Percentiles rank a stretch among this genome's conserved stretches.
phyloP scores from a whole-genome alignment of 2,113 vertebrate genomes.

The Tiliqua scincoides region DNA sequence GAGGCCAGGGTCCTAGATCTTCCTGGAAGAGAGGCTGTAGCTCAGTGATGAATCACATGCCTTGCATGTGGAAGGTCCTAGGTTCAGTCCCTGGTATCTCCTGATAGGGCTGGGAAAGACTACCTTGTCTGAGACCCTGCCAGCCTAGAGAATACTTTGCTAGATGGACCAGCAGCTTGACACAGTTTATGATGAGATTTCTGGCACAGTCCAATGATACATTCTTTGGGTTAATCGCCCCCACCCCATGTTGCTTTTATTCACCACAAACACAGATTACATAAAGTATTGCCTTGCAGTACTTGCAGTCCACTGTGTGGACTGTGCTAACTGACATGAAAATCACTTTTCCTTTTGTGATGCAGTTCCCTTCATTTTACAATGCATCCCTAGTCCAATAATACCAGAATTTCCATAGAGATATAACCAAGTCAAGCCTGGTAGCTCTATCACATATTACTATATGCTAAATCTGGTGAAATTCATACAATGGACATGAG shows the following conservation, averaged over 20 bases:
- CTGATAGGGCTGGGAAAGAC: no score
- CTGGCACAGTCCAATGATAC: neutral
- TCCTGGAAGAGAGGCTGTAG: neutral
- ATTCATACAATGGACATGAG: constrained; percentile 60
- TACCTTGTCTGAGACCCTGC: no score
- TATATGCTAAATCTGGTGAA: constrained; percentile 2
- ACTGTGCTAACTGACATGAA: neutral
- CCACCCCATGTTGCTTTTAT: neutral
- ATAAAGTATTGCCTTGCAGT: neutral
- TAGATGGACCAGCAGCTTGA: no score
- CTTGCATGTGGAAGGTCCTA: no score
- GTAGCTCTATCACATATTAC: neutral
- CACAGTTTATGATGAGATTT: neutral
- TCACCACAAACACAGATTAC: neutral
- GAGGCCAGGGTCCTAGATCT: no score
- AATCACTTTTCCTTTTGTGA: neutral
- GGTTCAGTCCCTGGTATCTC: no score
- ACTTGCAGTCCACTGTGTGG: no score
- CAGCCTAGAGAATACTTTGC: no score
- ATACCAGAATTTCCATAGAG: no score
- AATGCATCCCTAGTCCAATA: neutral
- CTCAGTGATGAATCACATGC: neutral
- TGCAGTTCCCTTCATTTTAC: neutral
- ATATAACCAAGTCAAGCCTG: neutral
- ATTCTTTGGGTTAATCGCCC: neutral